Evolutionary conservation across 2,797 vertebrate species (phyloP), one percentile per base, ranked within the genome.

Genomic region (Tiaroga cobitis): DNA sequence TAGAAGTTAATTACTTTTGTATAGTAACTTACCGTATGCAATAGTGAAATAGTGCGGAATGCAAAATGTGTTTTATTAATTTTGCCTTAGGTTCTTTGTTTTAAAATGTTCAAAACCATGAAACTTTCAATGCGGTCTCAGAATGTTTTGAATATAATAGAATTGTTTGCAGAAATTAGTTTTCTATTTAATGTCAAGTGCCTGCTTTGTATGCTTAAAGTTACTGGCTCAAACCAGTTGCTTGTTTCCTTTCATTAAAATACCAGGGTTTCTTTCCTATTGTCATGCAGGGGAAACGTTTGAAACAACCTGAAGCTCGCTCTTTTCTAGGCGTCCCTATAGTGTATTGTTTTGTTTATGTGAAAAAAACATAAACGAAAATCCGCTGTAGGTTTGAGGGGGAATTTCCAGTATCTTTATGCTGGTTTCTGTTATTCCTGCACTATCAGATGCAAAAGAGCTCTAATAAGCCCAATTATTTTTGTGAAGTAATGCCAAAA

Each of bases 341-440:
- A 6, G 74, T 34, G 0, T n/a, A 39, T 78, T 43, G 15, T 61
- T 79, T 19, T 65, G 29, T 7, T 29, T 15, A 46, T 63, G 32
- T 29, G 29, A 19, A 43, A 13, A 63, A 29, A 61, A 2, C 26
- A 81, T 2, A 7, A 51, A 51, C 15, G 18, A 72, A 39, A n/a
- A 75, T 69, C 51, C 11, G 3, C 15, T 2, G 2, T 74, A 39
- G 65, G 51, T 61, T 51, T 8, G 34, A 41, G 59, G 10, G 87
- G 90, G 89, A 81, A 63, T 89, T 91, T 87, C 89, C 90, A 88
- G 39, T 86, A 54, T 54, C 81, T 81, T 87, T 81, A 78, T 81
- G n/a, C 67, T 26, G 34, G 80, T 87, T 90, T 79, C 82, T 87
- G 80, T 89, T 51, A 67, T 79, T 80, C n/a, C 32, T 9, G 18